Evolutionary conservation across 2,113 vertebrate genomes (phyloP).

Genomic region (Laticauda colubrina): DNA sequence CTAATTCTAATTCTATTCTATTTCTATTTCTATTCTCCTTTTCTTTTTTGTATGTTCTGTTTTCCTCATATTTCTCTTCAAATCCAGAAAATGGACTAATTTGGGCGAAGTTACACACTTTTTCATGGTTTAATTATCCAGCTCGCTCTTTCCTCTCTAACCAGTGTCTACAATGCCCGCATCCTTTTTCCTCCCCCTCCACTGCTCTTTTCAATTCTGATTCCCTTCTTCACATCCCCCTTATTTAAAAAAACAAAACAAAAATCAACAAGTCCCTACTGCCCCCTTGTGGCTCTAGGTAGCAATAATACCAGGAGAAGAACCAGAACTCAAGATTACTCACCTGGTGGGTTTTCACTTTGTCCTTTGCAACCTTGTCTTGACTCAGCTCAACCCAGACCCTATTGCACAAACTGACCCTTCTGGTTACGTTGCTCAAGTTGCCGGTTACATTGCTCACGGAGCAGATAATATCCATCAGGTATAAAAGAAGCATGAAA

Average conservation of each 20-base stretch:
- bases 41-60: no score
- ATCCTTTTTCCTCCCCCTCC: neutral
- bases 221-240: neutral
- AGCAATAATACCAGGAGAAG: neutral
- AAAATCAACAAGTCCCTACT: neutral
- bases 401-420: neutral
- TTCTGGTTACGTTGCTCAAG: neutral
- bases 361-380: neutral
- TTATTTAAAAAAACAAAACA: no score
- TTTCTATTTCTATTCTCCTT: no score
- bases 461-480: neutral
- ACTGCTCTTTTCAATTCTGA: neutral
- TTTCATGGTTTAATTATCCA: neutral
- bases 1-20: no score
- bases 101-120: neutral
- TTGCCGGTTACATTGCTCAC: neutral
- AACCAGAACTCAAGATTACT: neutral
- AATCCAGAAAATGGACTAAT: neutral
- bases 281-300: slow-evolving; percentile 1
- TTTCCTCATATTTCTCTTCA: neutral
- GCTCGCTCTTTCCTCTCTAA: neutral
- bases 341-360: neutral
- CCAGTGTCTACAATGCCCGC: neutral
- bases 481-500: neutral
- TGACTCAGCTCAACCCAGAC: neutral